Evolutionary conservation across 2,888 invertebrate species (phyloP).

Genomic region (Colostygia pectinataria): DNA sequence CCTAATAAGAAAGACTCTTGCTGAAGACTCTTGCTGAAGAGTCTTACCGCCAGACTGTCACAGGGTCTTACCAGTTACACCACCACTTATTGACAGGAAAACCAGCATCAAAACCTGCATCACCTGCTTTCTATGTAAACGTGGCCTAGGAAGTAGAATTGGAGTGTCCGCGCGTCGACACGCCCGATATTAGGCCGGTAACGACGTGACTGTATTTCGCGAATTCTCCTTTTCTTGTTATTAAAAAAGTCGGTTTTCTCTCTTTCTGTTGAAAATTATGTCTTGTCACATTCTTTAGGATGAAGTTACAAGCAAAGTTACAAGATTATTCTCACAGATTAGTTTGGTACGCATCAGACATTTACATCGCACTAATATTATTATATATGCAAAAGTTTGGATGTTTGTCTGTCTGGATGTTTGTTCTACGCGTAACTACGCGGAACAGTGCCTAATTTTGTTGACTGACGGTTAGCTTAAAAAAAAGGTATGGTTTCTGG

Average conservation of each 20-base stretch:
- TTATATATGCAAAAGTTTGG: no score
- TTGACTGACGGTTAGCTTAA: no score
- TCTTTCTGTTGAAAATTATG: conserved; percentile 6
- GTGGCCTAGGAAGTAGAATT: conserved; percentile 13
- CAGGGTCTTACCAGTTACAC: no score
- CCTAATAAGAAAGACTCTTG: no score
- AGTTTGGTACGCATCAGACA: no score
- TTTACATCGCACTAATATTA: no score
- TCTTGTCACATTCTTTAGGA: conserved; percentile 2
- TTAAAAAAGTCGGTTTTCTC: conserved; percentile 47
- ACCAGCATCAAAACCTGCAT: background rate
- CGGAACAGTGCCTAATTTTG: no score
- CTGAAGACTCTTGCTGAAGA: background rate
- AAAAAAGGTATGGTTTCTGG: no score
- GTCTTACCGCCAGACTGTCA: no score
- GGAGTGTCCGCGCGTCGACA: conserved; percentile 26
- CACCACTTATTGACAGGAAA: no score
- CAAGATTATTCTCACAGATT: background rate
- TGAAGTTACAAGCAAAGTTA: background rate
- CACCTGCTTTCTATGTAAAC: conserved; percentile 1
- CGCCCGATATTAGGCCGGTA: conserved; percentile 44
- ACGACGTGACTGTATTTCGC: conserved; percentile 58
- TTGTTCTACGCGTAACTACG: no score
- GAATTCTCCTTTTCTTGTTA: conserved; percentile 45
- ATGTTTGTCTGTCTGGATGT: no score